Conservation (phyloP, 2,113 vertebrate genomes). For the Romanogobio albipinnatus region DNA sequence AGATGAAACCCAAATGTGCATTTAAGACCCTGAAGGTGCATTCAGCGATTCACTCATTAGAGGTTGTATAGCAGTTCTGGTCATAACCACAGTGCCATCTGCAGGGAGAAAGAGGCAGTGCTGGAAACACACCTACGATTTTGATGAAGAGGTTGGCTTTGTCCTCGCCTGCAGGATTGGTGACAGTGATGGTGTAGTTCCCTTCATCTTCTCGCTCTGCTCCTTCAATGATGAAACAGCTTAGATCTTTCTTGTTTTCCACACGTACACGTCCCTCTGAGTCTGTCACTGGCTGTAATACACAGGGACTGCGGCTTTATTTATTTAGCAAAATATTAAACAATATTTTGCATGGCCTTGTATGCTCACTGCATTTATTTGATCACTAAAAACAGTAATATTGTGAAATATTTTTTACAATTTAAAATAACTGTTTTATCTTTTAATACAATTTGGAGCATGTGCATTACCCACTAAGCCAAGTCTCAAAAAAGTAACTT, state of each 20-base stretch:
- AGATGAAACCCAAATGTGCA: not conserved
- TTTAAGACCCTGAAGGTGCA: not conserved
- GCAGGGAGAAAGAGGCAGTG: not conserved
- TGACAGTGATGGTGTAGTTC: conserved; percentile 83
- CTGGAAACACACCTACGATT: conserved; percentile 80
- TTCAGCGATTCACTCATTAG: not conserved
- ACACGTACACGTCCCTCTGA: conserved; percentile 76
- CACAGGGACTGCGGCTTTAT: not conserved
- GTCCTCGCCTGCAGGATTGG: conserved; percentile 85
- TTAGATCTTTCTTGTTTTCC: conserved; percentile 77
- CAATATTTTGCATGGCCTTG: not conserved
- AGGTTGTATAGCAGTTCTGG: not conserved
- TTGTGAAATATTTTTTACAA: no score
- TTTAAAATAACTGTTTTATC: no score
- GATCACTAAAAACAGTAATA: no score
- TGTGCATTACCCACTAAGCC: not conserved
- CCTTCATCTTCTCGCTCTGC: conserved; percentile 83
- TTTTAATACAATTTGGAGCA: not conserved
- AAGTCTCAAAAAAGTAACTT: not conserved
- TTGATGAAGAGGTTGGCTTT: conserved; percentile 80
- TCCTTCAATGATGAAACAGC: conserved; percentile 87
- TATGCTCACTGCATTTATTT: not conserved
- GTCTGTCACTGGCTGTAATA: conserved; percentile 69
- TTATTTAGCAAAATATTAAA: not conserved
- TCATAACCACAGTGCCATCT: not conserved